Evolutionary conservation across 2,888 invertebrate genomes (phyloP).

Genomic region (Pandemis corylana): DNA sequence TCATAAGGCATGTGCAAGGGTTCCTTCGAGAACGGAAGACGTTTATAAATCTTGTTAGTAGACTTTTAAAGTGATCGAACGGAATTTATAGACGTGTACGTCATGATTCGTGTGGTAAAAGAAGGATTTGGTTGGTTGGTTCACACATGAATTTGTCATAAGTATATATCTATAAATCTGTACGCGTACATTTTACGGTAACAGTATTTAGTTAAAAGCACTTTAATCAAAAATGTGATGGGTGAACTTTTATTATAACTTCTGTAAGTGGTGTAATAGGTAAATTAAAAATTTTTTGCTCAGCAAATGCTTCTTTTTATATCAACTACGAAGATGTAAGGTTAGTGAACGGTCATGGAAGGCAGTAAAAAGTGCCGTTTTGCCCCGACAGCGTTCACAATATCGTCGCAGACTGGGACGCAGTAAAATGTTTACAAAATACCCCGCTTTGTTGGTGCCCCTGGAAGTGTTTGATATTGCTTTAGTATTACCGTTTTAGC

Average conservation of each 20-base stretch:
- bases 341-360: slow-evolving; percentile 65
- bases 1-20: slow-evolving; percentile 40
- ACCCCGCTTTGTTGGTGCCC: slow-evolving; percentile 71
- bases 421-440: slow-evolving; percentile 83
- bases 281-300: slow-evolving; percentile 14
- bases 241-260: neutral
- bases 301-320: slow-evolving; percentile 41
- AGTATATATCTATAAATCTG: too few relatives aligned
- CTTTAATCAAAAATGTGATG: neutral
- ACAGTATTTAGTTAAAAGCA: too few relatives aligned
- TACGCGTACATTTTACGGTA: too few relatives aligned
- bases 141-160: neutral
- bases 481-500: slow-evolving; percentile 72
- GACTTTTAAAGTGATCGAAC: slow-evolving; percentile 39
- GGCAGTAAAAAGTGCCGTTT: slow-evolving; percentile 80
- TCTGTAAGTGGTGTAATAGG: neutral
- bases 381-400: slow-evolving; percentile 77
- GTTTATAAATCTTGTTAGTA: slow-evolving; percentile 32
- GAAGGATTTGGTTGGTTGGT: neutral
- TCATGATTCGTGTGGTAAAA: slow-evolving; percentile 14
- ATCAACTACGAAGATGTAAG: slow-evolving; percentile 58
- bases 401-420: slow-evolving; percentile 79
- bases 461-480: slow-evolving; percentile 71
- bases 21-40: slow-evolving; percentile 31
- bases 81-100: slow-evolving; percentile 26